Evolutionary conservation across 2,888 invertebrate genomes (phyloP).

Genomic region (Saturnia japonica): DNA sequence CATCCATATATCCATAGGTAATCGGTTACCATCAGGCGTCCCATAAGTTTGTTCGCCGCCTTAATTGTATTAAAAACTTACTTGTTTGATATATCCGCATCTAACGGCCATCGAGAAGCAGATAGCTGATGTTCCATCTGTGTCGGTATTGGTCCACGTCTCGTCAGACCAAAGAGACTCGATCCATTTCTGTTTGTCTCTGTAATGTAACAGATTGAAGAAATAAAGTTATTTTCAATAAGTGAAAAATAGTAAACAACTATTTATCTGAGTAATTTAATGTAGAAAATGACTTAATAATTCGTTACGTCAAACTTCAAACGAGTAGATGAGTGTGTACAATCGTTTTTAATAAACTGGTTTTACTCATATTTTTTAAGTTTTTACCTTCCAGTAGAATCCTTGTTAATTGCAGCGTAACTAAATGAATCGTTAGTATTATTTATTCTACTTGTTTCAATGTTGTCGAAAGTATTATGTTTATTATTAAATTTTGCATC

Average conservation of each 20-base stretch:
- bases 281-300: not conserved
- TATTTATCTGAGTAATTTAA: too few relatives aligned
- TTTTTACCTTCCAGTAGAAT: not conserved
- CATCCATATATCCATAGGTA: too few relatives aligned
- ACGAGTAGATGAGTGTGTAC: too few relatives aligned
- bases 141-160: constrained; percentile 62
- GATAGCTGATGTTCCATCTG: constrained; percentile 61
- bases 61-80: constrained; percentile 25
- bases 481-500: not conserved
- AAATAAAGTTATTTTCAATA: not conserved
- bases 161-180: constrained; percentile 63
- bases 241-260: not conserved
- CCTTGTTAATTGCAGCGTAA: not conserved
- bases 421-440: not conserved
- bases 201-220: not conserved
- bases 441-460: not conserved
- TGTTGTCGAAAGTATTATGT: not conserved
- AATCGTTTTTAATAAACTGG: too few relatives aligned
- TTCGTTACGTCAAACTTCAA: not conserved
- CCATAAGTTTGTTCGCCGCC: too few relatives aligned
- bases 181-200: constrained; percentile 42
- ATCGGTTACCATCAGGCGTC: too few relatives aligned
- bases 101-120: constrained; percentile 75
- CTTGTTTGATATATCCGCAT: constrained; percentile 70
- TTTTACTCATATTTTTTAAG: not conserved